phyloP scores from a whole-genome alignment of 2,888 invertebrate genomes.

The Lypha dubia region DNA sequence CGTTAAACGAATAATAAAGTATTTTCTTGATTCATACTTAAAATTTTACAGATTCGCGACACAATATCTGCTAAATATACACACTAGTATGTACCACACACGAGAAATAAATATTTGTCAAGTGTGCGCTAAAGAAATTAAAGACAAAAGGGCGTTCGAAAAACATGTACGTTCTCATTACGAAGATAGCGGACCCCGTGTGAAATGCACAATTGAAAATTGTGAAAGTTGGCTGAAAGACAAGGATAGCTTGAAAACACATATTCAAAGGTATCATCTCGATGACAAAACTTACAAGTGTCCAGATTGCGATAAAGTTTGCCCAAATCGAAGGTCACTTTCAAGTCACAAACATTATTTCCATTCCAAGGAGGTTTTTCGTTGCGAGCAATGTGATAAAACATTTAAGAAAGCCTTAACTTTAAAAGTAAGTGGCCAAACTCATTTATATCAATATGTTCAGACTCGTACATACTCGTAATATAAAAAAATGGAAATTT shows the following conservation, averaged over 20 bases:
- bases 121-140: constrained; percentile 82
- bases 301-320: constrained; percentile 80
- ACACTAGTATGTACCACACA: constrained; percentile 78
- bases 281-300: constrained; percentile 75
- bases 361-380: constrained; percentile 78
- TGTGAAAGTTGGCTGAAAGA: constrained; percentile 82
- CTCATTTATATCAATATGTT: background rate
- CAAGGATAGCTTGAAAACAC: constrained; percentile 80
- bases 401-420: constrained; percentile 81
- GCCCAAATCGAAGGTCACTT: constrained; percentile 81
- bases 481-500: no score
- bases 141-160: constrained; percentile 80
- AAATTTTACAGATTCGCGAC: constrained; percentile 78
- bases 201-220: constrained; percentile 81
- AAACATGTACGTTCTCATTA: constrained; percentile 81
- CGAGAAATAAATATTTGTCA: constrained; percentile 81
- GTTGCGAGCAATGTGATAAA: constrained; percentile 81
- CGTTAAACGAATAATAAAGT: background rate
- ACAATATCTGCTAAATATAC: constrained; percentile 77
- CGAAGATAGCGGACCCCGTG: constrained; percentile 79
- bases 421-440: constrained; percentile 76
- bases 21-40: background rate
- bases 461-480: background rate
- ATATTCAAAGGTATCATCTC: constrained; percentile 79
- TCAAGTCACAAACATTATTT: constrained; percentile 81